Evolutionary conservation across 2,888 invertebrate genomes (phyloP), one percentile per base, ranked within the genome.

Genomic region (Euplagia quadripunctaria): DNA sequence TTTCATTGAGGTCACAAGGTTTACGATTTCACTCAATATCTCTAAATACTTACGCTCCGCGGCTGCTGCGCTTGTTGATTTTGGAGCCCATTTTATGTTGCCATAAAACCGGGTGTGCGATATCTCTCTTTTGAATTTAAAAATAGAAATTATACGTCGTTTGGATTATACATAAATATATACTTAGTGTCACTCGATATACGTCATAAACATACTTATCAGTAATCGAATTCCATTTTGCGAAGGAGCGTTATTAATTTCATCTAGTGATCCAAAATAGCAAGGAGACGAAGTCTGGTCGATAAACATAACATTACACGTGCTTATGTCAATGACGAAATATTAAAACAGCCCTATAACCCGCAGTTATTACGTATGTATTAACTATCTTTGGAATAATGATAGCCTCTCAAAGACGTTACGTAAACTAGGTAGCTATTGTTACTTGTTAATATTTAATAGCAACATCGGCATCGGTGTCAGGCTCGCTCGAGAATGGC

Each of bases 1-100:
- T 85, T 90, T 89, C 86, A 93, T 91, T 86, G 88, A 88, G 93
- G 93, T 93, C 90, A 92, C 80, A 88, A 90, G 91, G 92, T 93
- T 93, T 93, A 93, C 91, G 92, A 92, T 93, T 93, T 92, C 90
- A 88, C 92, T 90, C 90, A 85, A 89, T 90, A 88, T 87, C 82
- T 88, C 89, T 86, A 88, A 90, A 91, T 89, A 88, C 87, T 87
- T 79, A 82, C 82, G 79, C 75, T 85, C 83, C 82, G 79, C 80
- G 82, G 82, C 84, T 80, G 85, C 80, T 83, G 84, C 83, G 86
- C 82, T 88, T 92, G 90, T 93, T 92, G 88, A 87, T 92, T 92
- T 91, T 91, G 88, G 88, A 90, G 88, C 88, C 85, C 77, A 86
- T 88, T 90, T 87, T 86, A 87, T 89, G 85, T 78, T 74, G 77